Conservation (phyloP, 2,113 vertebrate species). For the Charadrius vociferus region DNA sequence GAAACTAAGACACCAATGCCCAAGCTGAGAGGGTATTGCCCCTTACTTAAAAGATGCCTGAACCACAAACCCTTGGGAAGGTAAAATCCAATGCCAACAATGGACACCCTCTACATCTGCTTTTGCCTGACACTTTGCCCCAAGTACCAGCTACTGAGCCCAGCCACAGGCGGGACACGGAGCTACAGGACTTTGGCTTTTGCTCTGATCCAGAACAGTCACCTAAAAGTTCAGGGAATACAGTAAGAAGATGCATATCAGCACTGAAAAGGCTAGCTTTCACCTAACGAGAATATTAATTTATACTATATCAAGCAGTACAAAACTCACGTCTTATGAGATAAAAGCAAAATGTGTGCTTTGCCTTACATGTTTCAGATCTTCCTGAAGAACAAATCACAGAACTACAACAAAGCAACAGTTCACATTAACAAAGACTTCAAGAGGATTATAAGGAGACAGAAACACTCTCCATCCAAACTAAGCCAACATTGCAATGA, state of each 20-base stretch:
- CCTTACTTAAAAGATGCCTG: not conserved
- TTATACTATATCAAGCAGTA: not conserved
- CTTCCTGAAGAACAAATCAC: not conserved
- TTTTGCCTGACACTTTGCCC: not conserved
- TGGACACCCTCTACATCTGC: not conserved
- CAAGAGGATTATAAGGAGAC: not conserved
- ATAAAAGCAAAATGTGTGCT: not conserved
- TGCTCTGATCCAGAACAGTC: not conserved
- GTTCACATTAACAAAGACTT: not conserved
- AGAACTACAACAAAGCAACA: not conserved
- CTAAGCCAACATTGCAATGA: not conserved
- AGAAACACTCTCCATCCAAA: not conserved
- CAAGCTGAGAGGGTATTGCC: not conserved
- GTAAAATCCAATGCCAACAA: not conserved
- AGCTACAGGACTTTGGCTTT: not conserved
- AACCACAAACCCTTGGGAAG: not conserved
- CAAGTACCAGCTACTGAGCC: not conserved
- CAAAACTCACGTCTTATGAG: not conserved
- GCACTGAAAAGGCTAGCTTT: not conserved
- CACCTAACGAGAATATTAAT: not conserved
- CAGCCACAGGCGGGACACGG: not conserved
- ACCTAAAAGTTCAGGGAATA: not conserved
- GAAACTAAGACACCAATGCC: not conserved
- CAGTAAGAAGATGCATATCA: not conserved
- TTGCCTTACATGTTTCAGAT: not conserved